These are phyloP conservation scores for Gobio occitaniae DNA, from an alignment of 2,797 vertebrate species.

Conservation along the genomic window DNA sequence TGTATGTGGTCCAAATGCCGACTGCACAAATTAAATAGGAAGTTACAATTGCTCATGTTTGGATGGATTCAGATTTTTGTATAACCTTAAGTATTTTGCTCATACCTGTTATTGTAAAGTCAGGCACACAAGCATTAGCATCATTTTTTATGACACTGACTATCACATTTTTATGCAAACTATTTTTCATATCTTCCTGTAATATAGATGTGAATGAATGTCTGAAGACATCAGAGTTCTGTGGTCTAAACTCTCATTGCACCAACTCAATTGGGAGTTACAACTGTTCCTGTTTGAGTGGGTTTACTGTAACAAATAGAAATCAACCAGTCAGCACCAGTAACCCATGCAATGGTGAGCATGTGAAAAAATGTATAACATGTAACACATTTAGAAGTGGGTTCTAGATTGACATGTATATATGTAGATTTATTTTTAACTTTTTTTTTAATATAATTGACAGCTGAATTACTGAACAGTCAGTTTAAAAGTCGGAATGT, in stretches of 20 bases:
- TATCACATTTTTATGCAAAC: no score
- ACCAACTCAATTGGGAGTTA: neutral
- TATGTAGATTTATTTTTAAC: no score
- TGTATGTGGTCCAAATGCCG: neutral
- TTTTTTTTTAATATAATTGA: no score
- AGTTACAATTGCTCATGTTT: neutral
- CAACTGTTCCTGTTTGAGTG: constrained; percentile 8
- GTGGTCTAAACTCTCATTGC: constrained; percentile 2
- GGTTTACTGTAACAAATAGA: no score
- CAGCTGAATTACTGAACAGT: no score
- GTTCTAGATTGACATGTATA: no score
- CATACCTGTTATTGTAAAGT: neutral
- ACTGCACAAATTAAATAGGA: neutral
- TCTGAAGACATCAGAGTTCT: neutral
- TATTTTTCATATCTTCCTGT: neutral
- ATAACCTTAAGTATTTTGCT: neutral
- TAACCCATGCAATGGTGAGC: no score
- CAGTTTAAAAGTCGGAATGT: no score
- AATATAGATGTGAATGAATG: neutral
- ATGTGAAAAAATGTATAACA: no score
- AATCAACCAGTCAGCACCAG: no score
- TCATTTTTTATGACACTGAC: no score
- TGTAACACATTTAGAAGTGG: no score
- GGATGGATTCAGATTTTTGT: neutral
- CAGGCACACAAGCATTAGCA: neutral